Evolutionary conservation across 1,140 invertebrate genomes (phyloP), one percentile per base, ranked within the genome.

Genomic region (Drosophila sucinea): DNA sequence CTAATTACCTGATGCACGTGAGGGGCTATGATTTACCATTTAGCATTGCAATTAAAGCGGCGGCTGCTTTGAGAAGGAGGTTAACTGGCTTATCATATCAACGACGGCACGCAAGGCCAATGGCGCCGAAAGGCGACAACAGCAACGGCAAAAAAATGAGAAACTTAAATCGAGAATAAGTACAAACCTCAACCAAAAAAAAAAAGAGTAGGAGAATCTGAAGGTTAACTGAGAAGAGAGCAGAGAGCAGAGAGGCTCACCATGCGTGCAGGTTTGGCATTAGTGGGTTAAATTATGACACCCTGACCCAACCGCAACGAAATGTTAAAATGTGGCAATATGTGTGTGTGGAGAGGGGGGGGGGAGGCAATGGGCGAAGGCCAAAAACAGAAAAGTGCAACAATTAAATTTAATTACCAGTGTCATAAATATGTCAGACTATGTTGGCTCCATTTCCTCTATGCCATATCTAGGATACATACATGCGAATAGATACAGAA

Each of bases 331-430:
- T 30, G 60, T 11, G 47, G 56, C 6, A 47, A 51, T 51, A 7
- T 47, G 17, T 51, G 23, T 47, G 17, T 35, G 57, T 60, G 23
- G 33, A 7, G 11, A 35, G 11, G 6, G 7, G 5, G 4, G 7
- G 30, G 57, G 1, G 17, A 3, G n/a, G n/a, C 30, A 17, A 33
- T 38, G 71, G 71, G 41, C 73, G 64, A 67, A 23, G 73, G 56
- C 57, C 44, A 51, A 51, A 25, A 25, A 23, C 44, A 60, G 64
- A 77, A 82, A 90, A 87, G 84, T 89, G 84, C 84, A 87, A 87
- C 84, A 87, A 87, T 87, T 87, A 87, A 87, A 87, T 84, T 87
- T 87, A 87, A 87, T 87, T 89, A 87, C 84, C 80, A 84, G 73
- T 89, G 84, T 89, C 83, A 87, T 87, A 87, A 87, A 87, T 87